A percentile compares a stretch with the other conserved stretches of the same genome.
These are phyloP conservation scores for Microcebus lehilahytsara DNA, from an alignment of 2,113 vertebrate genomes.

Conservation along the genomic window DNA sequence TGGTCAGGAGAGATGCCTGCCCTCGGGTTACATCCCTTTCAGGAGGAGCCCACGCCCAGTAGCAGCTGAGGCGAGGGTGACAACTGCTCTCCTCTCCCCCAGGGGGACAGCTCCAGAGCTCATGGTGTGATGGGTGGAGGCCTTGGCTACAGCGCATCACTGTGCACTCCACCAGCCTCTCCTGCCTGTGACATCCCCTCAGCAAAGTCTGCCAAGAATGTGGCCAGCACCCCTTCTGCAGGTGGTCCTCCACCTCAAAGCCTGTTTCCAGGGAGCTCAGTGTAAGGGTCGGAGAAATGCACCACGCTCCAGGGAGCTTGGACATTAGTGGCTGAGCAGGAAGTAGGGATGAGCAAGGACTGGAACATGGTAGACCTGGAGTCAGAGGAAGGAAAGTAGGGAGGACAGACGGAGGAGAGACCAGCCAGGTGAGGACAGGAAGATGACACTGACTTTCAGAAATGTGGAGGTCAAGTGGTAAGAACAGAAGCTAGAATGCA, in stretches of 20 bases:
- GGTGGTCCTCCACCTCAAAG: no score
- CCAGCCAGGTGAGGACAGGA: fast-evolving
- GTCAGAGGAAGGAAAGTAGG: no score
- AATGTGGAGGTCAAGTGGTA: background rate
- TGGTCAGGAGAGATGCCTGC: background rate
- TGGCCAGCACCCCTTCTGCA: background rate
- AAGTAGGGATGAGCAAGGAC: no score
- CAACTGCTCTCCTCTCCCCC: background rate
- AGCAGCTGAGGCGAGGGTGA: no score
- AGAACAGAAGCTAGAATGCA: background rate
- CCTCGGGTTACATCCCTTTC: fast-evolving
- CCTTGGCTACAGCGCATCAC: background rate
- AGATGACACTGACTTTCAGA: background rate
- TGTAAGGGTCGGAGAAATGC: background rate
- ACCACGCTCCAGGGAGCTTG: no score
- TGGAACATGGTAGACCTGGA: no score
- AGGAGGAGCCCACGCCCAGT: fast-evolving
- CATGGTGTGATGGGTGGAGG: background rate
- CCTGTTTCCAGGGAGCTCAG: no score
- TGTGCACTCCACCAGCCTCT: background rate
- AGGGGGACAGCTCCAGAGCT: background rate
- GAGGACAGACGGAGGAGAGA: fast-evolving
- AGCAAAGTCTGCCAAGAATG: background rate
- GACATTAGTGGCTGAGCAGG: no score
- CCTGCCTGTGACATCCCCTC: no score